Conservation (phyloP, 2,888 invertebrate genomes). For the Psylliodes chrysocephalus region DNA sequence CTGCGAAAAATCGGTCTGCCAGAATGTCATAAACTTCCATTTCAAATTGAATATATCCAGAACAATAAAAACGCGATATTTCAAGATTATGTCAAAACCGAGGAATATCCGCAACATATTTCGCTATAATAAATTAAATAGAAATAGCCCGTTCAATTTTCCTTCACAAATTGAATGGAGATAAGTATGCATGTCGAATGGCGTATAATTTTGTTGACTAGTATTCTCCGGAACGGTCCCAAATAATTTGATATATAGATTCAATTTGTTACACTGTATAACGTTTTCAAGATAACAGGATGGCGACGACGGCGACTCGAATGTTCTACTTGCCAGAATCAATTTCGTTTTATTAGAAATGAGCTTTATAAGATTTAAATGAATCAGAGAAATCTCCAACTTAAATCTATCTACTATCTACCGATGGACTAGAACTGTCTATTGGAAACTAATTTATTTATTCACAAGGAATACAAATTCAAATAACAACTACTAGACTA, state of each 20-base stretch:
- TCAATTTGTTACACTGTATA: slow-evolving; percentile 64
- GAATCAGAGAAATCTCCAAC: no score
- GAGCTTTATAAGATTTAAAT: no score
- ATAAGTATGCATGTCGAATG: slow-evolving; percentile 49
- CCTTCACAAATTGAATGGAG: slow-evolving; percentile 43
- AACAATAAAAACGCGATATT: slow-evolving; percentile 7
- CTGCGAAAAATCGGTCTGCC: no score
- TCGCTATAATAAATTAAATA: slow-evolving; percentile 36
- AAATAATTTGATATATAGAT: slow-evolving; percentile 62
- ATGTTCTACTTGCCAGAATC: slow-evolving; percentile 7
- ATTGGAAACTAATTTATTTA: no score
- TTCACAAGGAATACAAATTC: no score
- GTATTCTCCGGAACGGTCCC: slow-evolving; percentile 33
- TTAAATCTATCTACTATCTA: no score
- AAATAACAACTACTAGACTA: no score
- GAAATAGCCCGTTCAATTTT: slow-evolving; percentile 43
- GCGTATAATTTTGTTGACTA: slow-evolving; percentile 51
- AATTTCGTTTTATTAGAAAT: slow-evolving; percentile 12
- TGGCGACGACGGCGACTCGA: slow-evolving; percentile 3
- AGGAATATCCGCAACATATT: slow-evolving; percentile 15
- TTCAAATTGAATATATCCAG: slow-evolving; percentile 20
- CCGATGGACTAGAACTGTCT: no score
- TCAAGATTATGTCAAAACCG: slow-evolving; percentile 29
- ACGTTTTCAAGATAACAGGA: slow-evolving; percentile 61
- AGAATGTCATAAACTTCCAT: neutral